phyloP scores from a whole-genome alignment of 2,797 vertebrate species.

The Cynodonichthys magdalenae region DNA sequence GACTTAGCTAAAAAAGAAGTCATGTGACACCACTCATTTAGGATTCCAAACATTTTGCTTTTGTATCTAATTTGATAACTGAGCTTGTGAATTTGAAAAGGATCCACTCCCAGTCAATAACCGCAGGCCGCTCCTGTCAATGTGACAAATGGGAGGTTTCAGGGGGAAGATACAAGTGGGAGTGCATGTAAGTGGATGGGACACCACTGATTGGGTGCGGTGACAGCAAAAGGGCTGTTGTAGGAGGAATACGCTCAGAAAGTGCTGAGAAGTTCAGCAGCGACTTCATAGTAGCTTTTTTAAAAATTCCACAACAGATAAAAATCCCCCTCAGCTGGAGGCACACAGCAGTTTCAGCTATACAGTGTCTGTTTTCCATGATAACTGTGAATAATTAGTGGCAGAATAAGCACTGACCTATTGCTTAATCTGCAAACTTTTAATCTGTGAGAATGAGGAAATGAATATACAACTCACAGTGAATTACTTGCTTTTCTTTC shows the following conservation, averaged over 20 bases:
- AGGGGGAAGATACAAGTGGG: conserved; percentile 47
- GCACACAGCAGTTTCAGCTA: conserved; percentile 8
- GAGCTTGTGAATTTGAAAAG: conserved; percentile 48
- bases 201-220: conserved; percentile 61
- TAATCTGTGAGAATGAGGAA: conserved; percentile 39
- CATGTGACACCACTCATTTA: conserved; percentile 47
- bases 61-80: conserved; percentile 60
- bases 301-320: conserved; percentile 2
- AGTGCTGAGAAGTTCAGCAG: conserved; percentile 43
- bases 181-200: conserved; percentile 58
- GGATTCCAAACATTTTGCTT: conserved; percentile 56
- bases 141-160: conserved; percentile 71
- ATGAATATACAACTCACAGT: conserved; percentile 19
- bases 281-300: not conserved
- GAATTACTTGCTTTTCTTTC: conserved; percentile 22
- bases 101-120: conserved; percentile 70
- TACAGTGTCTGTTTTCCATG: conserved; percentile 15
- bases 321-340: conserved; percentile 27
- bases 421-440: conserved; percentile 37
- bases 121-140: conserved; percentile 64
- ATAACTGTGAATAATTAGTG: conserved; percentile 25
- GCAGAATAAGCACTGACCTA: conserved; percentile 14
- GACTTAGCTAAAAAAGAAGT: conserved; percentile 33
- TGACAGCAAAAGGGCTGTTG: conserved; percentile 33
- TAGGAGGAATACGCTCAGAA: conserved; percentile 51